phyloP scores from a whole-genome alignment of 1,140 invertebrate genomes.

The Caenorhabditis remanei region DNA sequence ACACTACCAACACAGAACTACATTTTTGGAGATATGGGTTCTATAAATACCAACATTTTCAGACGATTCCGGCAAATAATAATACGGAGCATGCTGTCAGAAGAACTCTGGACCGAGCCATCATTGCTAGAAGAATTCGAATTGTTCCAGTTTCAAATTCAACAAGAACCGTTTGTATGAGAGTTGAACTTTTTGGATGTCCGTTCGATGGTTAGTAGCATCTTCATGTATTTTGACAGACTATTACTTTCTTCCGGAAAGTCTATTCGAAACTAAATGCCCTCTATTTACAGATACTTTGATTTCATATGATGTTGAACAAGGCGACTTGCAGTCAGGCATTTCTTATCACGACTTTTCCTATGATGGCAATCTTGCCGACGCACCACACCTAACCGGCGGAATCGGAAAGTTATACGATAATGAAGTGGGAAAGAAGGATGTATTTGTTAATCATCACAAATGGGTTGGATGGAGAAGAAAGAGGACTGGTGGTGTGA shows the following conservation, averaged over 20 bases:
- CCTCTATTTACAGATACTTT: conserved; percentile 43
- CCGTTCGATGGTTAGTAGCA: conserved; percentile 80
- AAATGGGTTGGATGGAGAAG: conserved; percentile 94
- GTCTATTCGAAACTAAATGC: not conserved
- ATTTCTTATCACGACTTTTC: conserved; percentile 90
- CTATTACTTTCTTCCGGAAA: too few species aligned
- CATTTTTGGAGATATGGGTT: not conserved
- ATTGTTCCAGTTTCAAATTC: conserved; percentile 88
- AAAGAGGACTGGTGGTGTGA: conserved; percentile 82
- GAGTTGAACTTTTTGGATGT: conserved; percentile 83
- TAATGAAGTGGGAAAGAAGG: conserved; percentile 85
- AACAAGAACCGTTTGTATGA: conserved; percentile 87
- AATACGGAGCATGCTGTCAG: conserved; percentile 87
- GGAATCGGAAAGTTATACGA: conserved; percentile 91
- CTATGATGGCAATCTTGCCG: conserved; percentile 86
- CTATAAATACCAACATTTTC: conserved; percentile 61
- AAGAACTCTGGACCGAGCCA: conserved; percentile 84
- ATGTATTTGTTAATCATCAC: conserved; percentile 85
- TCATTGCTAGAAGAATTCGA: conserved; percentile 85
- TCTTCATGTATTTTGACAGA: not conserved
- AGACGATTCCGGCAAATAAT: conserved; percentile 86
- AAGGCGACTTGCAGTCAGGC: conserved; percentile 84
- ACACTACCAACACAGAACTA: not conserved
- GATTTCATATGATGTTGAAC: conserved; percentile 84
- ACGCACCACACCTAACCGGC: conserved; percentile 83